These are phyloP conservation scores for Drosophila prosaltans DNA, from an alignment of 1,140 invertebrate species.

Conservation along the genomic window DNA sequence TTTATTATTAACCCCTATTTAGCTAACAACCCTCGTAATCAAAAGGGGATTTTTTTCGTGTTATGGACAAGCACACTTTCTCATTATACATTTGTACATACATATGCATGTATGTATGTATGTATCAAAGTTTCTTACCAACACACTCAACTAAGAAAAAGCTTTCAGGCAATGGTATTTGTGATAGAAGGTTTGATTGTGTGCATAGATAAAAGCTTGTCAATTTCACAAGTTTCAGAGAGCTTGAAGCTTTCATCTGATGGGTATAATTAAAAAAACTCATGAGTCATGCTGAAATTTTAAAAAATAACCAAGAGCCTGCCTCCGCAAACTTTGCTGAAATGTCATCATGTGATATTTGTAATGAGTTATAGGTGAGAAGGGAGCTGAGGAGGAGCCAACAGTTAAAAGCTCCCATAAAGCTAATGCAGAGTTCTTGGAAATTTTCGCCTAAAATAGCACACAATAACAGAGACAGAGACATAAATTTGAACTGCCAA, in stretches of 20 bases:
- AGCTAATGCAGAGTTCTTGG: conserved; percentile 50
- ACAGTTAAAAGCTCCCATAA: conserved; percentile 22
- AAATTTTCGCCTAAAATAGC: conserved; percentile 57
- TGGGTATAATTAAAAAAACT: conserved; percentile 46
- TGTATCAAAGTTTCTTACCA: conserved; percentile 22
- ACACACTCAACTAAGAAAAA: conserved; percentile 24
- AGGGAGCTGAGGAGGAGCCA: conserved; percentile 35
- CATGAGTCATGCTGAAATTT: conserved; percentile 72
- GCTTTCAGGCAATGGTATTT: conserved; percentile 28
- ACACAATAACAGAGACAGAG: neutral
- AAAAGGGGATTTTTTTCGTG: conserved; percentile 28
- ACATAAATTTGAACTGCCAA: conserved; percentile 36
- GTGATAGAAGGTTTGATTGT: conserved; percentile 18
- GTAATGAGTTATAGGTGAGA: conserved; percentile 39
- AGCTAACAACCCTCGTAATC: neutral
- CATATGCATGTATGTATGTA: no score
- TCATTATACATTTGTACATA: neutral
- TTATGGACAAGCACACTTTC: neutral
- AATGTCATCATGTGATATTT: conserved; percentile 64
- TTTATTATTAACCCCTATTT: no score
- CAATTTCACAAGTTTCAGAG: conserved; percentile 21
- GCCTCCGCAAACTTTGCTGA: conserved; percentile 10
- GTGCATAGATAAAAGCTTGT: conserved; percentile 64
- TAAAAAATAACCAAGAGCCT: conserved; percentile 50
- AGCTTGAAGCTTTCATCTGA: conserved; percentile 4